Base-by-base conservation (phyloP, 2,113 vertebrate genomes). In the Monopterus albus region DNA sequence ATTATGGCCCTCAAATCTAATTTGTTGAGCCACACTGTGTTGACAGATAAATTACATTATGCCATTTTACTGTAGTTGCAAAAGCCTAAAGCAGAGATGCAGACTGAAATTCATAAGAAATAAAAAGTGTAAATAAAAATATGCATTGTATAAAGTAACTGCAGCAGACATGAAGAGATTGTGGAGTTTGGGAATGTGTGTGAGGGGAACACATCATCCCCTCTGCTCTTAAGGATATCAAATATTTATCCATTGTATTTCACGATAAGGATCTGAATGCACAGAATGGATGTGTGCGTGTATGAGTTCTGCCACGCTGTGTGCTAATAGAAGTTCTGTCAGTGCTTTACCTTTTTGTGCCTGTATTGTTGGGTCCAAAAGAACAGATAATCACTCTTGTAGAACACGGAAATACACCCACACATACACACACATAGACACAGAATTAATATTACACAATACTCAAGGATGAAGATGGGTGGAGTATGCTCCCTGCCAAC, bases 401-500 rank as follows among this genome's bases (percentile, higher is more conserved):
- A 43, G n/a, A n/a, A n/a, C n/a, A n/a, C n/a, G n/a, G 39, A 36
- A 21, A 23, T 20, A 52, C 50, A 2, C 60, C 59, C 57, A 46
- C 51, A 64, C 57, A 28, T 7, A 47, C 26, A 73, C 57, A 47
- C 49, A 56, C 31, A 63, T 11, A 72, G 25, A 73, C 50, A 57
- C 49, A 39, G 74, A 72, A 79, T 84, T 83, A 80, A 75, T 67
- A 79, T 75, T 70, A 85, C 76, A 76, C 71, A 81, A 62, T 65
- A 53, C 57, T 78, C 0, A 18, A 79, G 31, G 59, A 87, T 78
- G 88, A 81, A 72, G 72, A 74, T 62, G 71, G 79, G 72, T 53
- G 79, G 75, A 82, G 72, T 62, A 86, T 65, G 52, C 51, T 58
- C 76, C 77, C 52, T 63, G 21, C 40, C 42, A 36, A 13, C 45